phyloP scores from a whole-genome alignment of 92 coral and sea anemone genomes.

The Zoanthus sansibaricus region DNA sequence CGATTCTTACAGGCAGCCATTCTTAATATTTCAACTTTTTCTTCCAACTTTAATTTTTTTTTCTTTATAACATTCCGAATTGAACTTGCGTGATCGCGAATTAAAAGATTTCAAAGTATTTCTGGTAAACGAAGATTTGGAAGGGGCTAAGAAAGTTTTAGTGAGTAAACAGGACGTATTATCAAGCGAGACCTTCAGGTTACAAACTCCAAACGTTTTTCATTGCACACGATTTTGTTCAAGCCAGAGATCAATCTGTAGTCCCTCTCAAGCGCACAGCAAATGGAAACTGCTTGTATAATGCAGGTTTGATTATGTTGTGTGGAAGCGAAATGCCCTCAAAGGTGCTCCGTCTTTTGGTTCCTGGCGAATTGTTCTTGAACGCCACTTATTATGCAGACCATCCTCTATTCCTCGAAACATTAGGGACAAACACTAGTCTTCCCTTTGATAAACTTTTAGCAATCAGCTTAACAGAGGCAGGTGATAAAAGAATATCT shows the following conservation, averaged over 20 bases:
- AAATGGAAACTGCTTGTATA: constrained; percentile 61
- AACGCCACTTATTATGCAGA: too few species aligned
- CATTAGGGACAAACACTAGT: too few species aligned
- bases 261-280: constrained; percentile 53
- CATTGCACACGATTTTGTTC: neutral
- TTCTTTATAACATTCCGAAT: constrained; percentile 18
- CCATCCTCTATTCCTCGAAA: too few species aligned
- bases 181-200: constrained; percentile 2
- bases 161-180: neutral
- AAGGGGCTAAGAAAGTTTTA: neutral
- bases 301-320: constrained; percentile 53
- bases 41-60: constrained; percentile 1
- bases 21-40: neutral
- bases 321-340: constrained; percentile 57
- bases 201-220: constrained; percentile 1
- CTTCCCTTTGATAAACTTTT: too few species aligned
- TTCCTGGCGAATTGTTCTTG: too few species aligned
- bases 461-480: too few species aligned
- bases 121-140: neutral
- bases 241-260: neutral
- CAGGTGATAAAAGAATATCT: constrained; percentile 16
- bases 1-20: too few species aligned
- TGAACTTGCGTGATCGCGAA: constrained; percentile 3
- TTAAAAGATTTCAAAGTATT: constrained; percentile 1
- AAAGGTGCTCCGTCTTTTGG: constrained; percentile 55